Conservation (phyloP, 2,888 invertebrate genomes). For the Marasmarcha lunaedactyla region DNA sequence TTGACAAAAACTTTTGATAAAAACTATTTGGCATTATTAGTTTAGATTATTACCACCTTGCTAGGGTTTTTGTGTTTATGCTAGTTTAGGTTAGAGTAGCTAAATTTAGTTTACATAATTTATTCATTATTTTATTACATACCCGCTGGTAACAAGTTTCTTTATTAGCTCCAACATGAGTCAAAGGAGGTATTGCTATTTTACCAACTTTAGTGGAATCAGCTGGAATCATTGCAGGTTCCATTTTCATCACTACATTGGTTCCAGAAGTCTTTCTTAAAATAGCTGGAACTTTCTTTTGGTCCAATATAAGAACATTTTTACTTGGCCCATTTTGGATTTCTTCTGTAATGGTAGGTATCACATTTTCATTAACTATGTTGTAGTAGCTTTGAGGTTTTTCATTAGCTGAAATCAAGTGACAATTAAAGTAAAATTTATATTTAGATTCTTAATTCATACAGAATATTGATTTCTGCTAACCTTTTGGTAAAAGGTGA, state of each 20-base stretch:
- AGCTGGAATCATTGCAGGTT: constrained; percentile 27
- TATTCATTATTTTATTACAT: constrained; percentile 9
- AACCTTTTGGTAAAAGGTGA: no score
- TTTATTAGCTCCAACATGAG: constrained; percentile 11
- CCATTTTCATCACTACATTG: constrained; percentile 20
- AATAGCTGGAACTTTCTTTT: constrained; percentile 38
- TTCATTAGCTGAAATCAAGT: constrained; percentile 36
- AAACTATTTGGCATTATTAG: no score
- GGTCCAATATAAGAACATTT: constrained; percentile 32
- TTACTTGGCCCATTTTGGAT: constrained; percentile 25
- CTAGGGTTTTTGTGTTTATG: no score
- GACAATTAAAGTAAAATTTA: no score
- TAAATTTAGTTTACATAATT: no score
- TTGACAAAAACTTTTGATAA: no score
- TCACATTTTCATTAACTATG: constrained; percentile 49
- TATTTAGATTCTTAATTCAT: no score
- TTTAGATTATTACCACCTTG: no score
- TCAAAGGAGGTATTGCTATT: constrained; percentile 37
- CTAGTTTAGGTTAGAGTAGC: no score
- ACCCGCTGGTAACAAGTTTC: constrained; percentile 30
- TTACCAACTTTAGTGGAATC: constrained; percentile 37
- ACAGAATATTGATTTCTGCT: no score
- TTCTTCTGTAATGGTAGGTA: constrained; percentile 20
- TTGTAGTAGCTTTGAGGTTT: constrained; percentile 42
- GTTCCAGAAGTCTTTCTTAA: constrained; percentile 26